phyloP scores from a whole-genome alignment of 2,797 vertebrate genomes.

The Margarornis squamiger region DNA sequence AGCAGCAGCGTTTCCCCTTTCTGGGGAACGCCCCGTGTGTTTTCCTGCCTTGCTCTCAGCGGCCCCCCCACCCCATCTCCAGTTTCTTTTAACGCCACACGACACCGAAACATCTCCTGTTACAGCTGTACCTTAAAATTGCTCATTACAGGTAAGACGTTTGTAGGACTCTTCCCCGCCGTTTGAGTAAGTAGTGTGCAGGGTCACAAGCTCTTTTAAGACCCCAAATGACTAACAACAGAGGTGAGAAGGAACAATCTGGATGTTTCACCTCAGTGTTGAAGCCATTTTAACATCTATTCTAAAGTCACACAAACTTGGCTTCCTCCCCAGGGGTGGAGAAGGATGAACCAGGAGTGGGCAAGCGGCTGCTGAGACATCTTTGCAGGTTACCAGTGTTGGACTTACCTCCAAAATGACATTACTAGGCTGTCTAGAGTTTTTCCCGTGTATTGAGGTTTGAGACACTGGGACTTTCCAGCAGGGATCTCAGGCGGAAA shows the following conservation, averaged over 20 bases:
- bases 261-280: accelerated
- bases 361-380: not conserved
- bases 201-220: not conserved
- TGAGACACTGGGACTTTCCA: not conserved
- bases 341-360: not conserved
- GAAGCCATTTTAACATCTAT: not conserved
- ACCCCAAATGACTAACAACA: not conserved
- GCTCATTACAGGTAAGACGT: not conserved
- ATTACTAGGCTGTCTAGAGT: not conserved
- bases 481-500: not conserved
- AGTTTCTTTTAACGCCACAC: not conserved
- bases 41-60: not conserved
- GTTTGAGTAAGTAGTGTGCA: not conserved
- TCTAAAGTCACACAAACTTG: not conserved
- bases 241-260: not conserved
- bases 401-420: not conserved
- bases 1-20: not conserved
- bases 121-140: not conserved
- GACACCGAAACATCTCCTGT: not conserved
- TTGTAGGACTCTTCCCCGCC: not conserved
- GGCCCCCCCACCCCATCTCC: not conserved
- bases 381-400: not conserved
- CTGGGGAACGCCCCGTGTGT: accelerated
- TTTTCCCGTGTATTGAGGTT: not conserved
- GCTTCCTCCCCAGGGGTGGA: not conserved